Evolutionary conservation across 2,797 vertebrate genomes (phyloP), one percentile per base, ranked within the genome.

Genomic region (Orestias chungarensis): DNA sequence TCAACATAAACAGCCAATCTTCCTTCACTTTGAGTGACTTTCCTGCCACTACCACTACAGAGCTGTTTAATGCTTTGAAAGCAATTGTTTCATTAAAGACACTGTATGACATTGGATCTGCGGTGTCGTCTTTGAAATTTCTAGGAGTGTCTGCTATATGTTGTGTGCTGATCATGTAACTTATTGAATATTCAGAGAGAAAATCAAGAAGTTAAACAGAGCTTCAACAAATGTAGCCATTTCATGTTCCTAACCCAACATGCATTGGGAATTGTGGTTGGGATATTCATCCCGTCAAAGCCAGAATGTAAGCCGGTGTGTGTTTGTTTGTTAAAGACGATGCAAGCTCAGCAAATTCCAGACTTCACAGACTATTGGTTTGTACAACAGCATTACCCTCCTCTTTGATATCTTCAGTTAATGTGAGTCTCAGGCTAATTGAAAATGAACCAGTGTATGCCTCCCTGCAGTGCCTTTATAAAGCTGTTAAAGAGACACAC

Each of bases 401-500:
- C 87, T 87, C 86, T 90, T 92, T 93, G 93, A 93, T 93, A 92
- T 92, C 87, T 87, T 87, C 87, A 82, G 79, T 91, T 93, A 93
- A 93, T 92, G 91, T 40, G 73, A 89, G 83, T 87, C 86, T 88
- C 85, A 75, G 73, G 90, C 89, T 95, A 93, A 94, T 94, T 94
- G 93, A 93, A 93, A 94, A 93, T 87, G 88, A 93, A 92, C 88
- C 79, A 87, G 79, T 85, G 87, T 82, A 75, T 79, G 81, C 88
- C 82, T 90, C 87, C 87, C 87, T 66, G 84, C 83, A 88, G 92
- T 76, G 89, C 87, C 82, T 88, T 89, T 85, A 86, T 68, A 80
- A 81, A 67, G 82, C 79, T 79, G 75, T 91, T 88, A 88, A 90
- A 91, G 80, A 88, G 67, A 84, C 80, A 84, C 75, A 43, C 74